Evolutionary conservation across 1,140 invertebrate genomes (phyloP).

Genomic region (Nylanderia fulva): DNA sequence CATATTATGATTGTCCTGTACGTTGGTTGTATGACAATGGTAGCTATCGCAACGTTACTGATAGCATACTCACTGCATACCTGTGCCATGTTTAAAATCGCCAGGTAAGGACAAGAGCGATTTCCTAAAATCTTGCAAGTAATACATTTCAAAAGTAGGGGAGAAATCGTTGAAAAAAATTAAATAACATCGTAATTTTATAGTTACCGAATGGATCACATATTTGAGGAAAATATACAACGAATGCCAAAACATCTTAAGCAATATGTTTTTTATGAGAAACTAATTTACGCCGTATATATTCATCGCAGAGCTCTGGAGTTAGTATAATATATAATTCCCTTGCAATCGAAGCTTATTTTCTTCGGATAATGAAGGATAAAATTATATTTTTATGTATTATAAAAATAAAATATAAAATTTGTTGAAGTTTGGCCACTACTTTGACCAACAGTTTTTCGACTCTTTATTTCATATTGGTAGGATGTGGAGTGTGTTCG

Average conservation of each 20-base stretch:
- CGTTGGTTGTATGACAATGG: background rate
- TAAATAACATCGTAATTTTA: background rate
- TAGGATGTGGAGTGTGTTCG: slow-evolving; percentile 10
- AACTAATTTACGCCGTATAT: slow-evolving; percentile 26
- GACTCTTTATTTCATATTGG: slow-evolving; percentile 39
- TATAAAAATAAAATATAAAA: background rate
- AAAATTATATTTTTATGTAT: background rate
- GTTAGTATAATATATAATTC: slow-evolving; percentile 29
- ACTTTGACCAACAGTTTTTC: slow-evolving; percentile 36
- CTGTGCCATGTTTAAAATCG: slow-evolving; percentile 34
- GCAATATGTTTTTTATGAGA: slow-evolving; percentile 9
- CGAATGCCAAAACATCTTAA: slow-evolving; percentile 3
- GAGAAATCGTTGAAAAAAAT: background rate
- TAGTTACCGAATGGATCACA: slow-evolving; percentile 37
- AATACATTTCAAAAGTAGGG: background rate
- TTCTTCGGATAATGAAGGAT: background rate
- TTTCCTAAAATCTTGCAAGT: background rate
- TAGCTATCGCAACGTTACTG: background rate
- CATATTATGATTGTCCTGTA: background rate
- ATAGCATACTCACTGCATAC: slow-evolving; percentile 7
- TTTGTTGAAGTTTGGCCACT: slow-evolving; percentile 47
- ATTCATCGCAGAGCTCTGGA: slow-evolving; percentile 39
- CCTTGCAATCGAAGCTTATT: background rate
- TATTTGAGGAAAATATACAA: slow-evolving; percentile 12
- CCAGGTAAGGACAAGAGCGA: slow-evolving; percentile 16